Base-by-base conservation (phyloP, 2,113 vertebrate species). In the Coryphaenoides rupestris region DNA sequence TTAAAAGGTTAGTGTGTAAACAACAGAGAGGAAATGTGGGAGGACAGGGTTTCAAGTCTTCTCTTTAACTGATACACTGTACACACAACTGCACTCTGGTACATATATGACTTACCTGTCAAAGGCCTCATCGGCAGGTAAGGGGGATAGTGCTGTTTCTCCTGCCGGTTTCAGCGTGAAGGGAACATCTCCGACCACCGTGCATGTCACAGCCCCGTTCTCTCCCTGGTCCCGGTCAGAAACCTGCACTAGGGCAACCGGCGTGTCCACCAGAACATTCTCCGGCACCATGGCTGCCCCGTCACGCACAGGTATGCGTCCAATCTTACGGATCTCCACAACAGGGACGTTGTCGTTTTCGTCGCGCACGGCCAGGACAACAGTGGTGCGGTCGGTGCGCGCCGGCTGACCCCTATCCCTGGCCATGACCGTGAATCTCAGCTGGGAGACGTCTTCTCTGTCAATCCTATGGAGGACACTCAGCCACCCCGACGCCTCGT, bases 161-260 rank as follows among this genome's bases (percentile, higher is more conserved):
- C 93, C 93, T 56, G 95, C 95, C 0, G 96, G 94, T 79, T 98
- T 98, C 55, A 99, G 88, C 23, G 97, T 96, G 81, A 99, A 99
- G 6, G 96, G 96, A 56, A 98, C 95, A 0, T 99, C 96, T 0
- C 95, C 96, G 19, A 98, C 96, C 55, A 98, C 94, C 0, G 96
- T 99, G 67, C 96, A 99, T 2, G 96, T 98, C 72, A 98, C 96
- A 15, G 93, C 96, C 0, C 96, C 96, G 0, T 99, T 99, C 82
- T 96, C 95, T 5, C 96, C 96, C 63, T 98, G 95, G 78, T 99
- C 96, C 7, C 94, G 72, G 77, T 98, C 96, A 0, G 96, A 99
- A 69, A 99, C 96, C 71, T 98, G 95, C 19, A 98, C 95, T 76
- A 99, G 75, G 0, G 96, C 96, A 0, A 98, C 91, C 1, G 96